Evolutionary conservation across 1,140 invertebrate species (phyloP).

Genomic region (silkworm (Bombyx mori)): ASM3026992v2 NC_085117.1:670001-670500

Average conservation of each 20-base stretch:
- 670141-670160: slow-evolving; percentile 28
- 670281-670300: no score
- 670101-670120: slow-evolving; percentile 39
- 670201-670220: slow-evolving; percentile 23
- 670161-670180: slow-evolving; percentile 41
- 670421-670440: no score
- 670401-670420: no score
- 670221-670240: slow-evolving; percentile 40
- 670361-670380: not conserved
- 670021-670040: slow-evolving; percentile 18
- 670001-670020: no score
- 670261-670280: not conserved
- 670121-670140: slow-evolving; percentile 55
- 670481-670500: no score
- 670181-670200: slow-evolving; percentile 50
- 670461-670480: no score
- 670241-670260: slow-evolving; percentile 14
- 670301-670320: not conserved
- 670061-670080: slow-evolving; percentile 45
- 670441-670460: no score
- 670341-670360: slow-evolving; percentile 3
- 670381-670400: not conserved
- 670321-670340: slow-evolving; percentile 1
- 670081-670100: slow-evolving; percentile 41
- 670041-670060: slow-evolving; percentile 56